Evolutionary conservation across 2,888 invertebrate genomes (phyloP).

Genomic region (Herminia tarsipennalis): DNA sequence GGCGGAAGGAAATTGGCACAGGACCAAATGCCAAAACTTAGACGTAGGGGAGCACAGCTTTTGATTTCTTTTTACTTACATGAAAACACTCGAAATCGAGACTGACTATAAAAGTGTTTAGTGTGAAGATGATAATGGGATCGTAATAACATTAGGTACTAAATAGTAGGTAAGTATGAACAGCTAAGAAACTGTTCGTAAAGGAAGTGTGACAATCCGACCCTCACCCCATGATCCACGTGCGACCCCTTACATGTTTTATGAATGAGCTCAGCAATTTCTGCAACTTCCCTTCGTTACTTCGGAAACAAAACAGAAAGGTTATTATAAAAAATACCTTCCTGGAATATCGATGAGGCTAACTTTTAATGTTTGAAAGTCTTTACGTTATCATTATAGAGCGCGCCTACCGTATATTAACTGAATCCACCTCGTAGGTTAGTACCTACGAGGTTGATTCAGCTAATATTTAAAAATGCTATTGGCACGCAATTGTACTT

Average conservation of each 20-base stretch:
- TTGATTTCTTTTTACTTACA: constrained; percentile 14
- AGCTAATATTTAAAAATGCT: too few species aligned
- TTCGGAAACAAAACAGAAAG: constrained; percentile 52
- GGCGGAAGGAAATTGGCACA: constrained; percentile 71
- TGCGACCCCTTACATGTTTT: constrained; percentile 70
- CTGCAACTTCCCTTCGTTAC: constrained; percentile 61
- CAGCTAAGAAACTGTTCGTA: constrained; percentile 46
- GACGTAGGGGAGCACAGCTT: constrained; percentile 33
- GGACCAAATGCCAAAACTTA: constrained; percentile 60
- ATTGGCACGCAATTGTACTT: too few species aligned
- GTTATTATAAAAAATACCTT: constrained; percentile 54
- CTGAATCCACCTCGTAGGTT: too few species aligned
- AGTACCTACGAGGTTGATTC: too few species aligned
- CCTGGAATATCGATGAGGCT: constrained; percentile 54
- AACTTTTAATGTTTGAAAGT: constrained; percentile 16
- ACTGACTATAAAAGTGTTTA: constrained; percentile 25
- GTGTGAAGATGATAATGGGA: constrained; percentile 21
- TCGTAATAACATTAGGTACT: constrained; percentile 22
- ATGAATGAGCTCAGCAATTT: constrained; percentile 70
- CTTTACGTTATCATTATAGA: constrained; percentile 4
- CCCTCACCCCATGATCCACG: constrained; percentile 59
- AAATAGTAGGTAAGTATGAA: too few species aligned
- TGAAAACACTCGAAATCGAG: constrained; percentile 4
- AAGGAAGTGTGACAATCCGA: constrained; percentile 47
- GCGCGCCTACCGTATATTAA: too few species aligned